phyloP scores from a whole-genome alignment of 2,888 invertebrate species.

The Acrobasis consociella region DNA sequence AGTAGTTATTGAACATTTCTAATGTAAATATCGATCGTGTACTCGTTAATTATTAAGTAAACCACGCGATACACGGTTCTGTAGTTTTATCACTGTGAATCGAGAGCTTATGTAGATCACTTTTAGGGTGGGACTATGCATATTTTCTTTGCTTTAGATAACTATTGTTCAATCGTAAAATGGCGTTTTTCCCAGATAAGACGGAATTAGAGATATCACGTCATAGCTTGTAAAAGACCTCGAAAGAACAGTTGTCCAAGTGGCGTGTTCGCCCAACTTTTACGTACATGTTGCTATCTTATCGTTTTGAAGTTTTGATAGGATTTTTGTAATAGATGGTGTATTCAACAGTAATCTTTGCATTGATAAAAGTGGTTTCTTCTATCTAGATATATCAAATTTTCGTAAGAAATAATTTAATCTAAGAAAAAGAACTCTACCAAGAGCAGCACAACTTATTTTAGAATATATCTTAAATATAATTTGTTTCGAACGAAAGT shows the following conservation, averaged over 20 bases:
- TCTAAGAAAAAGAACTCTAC: no score
- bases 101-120: conserved; percentile 11
- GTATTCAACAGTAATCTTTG: no score
- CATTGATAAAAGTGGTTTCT: no score
- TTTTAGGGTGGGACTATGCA: conserved; percentile 4
- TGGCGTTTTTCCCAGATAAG: not conserved
- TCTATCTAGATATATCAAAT: no score
- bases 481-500: no score
- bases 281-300: not conserved
- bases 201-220: not conserved
- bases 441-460: no score
- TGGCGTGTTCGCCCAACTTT: not conserved
- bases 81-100: conserved; percentile 13
- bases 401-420: no score
- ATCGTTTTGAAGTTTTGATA: not conserved
- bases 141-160: not conserved
- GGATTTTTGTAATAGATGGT: not conserved
- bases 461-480: no score
- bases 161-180: not conserved
- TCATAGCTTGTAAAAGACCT: not conserved
- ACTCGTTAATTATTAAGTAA: conserved; percentile 31
- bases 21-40: conserved; percentile 58
- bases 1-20: conserved; percentile 45
- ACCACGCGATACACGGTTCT: conserved; percentile 36
- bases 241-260: not conserved